Base-by-base conservation (phyloP, 2,113 vertebrate species). In the Peromyscus maniculatus region DNA sequence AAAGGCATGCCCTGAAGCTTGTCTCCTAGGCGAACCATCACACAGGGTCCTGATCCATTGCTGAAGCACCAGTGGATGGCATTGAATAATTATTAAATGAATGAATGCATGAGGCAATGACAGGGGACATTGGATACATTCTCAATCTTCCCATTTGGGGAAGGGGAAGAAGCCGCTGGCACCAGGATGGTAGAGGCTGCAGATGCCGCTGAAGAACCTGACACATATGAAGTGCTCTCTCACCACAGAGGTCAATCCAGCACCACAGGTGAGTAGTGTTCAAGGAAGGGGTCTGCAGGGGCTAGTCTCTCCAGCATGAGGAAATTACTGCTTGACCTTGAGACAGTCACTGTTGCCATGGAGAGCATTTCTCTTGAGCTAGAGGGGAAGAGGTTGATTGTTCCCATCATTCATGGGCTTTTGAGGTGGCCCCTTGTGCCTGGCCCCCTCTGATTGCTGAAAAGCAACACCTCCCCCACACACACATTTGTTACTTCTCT, bases 221-320 rank as follows among this genome's bases (percentile, higher is more conserved):
- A 9, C 43, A 3, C 2, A 4, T 26, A 31, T 3, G 28, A 6
- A 24, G 5, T 3, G 1, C 55, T 28, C 17, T 36, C 36, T 55
- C 13, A 7, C 1, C 39, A 21, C 39, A 71, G 16, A 66, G 28
- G 36, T 33, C 3, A 66, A 31, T 4, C 46, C 19, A 7, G 22
- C 0, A 0, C 22, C 0, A 16, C 39, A 12, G 28, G 0, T 13
- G 87, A 86, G 62, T 36, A 69, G 22, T 1, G 0, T 43, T 9
- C 22, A n/a, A 36, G 31, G 11, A 15, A 88, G 84, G 84, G 9
- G 64, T 36, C 64, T 52, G 84, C 43, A 13, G 46, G 84, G 43
- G 17, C 64, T 52, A 43, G 64, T 36, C 43, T 36, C 43, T 69
- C 84, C 43, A 87, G 43, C 72, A 31, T 46, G 80, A 24, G 10